Evolutionary conservation across 2,888 invertebrate genomes (phyloP).

Genomic region (Pilophorus perplexus): DNA sequence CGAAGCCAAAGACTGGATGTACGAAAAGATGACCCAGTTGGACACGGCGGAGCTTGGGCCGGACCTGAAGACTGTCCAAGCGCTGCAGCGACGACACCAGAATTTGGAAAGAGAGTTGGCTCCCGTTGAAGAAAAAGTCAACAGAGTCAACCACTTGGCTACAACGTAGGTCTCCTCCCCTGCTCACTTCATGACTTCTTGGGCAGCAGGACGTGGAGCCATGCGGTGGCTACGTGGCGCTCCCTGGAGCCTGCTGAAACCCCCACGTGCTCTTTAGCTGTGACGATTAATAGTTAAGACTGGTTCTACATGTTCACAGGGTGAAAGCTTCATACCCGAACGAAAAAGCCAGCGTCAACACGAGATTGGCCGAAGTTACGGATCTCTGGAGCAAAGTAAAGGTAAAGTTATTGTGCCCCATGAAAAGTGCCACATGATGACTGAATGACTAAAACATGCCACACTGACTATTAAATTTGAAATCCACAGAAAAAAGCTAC

Average conservation of each 20-base stretch:
- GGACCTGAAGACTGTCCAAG: slow-evolving; percentile 87
- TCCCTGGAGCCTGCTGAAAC: too few species aligned
- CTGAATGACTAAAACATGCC: not conserved
- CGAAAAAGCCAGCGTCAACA: slow-evolving; percentile 81
- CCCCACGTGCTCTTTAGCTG: too few species aligned
- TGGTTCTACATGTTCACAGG: slow-evolving; percentile 53
- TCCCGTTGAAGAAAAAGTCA: slow-evolving; percentile 91
- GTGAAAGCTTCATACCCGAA: slow-evolving; percentile 90
- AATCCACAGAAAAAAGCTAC: slow-evolving; percentile 69
- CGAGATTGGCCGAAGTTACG: slow-evolving; percentile 78
- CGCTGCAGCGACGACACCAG: slow-evolving; percentile 86
- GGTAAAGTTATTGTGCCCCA: slow-evolving; percentile 49
- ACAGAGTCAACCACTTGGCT: slow-evolving; percentile 80
- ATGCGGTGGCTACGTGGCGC: too few species aligned
- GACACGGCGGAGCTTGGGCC: slow-evolving; percentile 74
- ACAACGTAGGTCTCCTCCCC: slow-evolving; percentile 64
- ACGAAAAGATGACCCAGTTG: slow-evolving; percentile 88
- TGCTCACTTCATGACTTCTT: not conserved
- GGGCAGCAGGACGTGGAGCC: not conserved
- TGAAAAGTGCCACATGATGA: not conserved
- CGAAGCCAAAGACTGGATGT: slow-evolving; percentile 96
- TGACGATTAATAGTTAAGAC: not conserved
- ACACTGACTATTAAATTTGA: not conserved
- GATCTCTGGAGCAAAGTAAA: slow-evolving; percentile 83
- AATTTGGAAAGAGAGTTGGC: slow-evolving; percentile 91